These are phyloP conservation scores for Pheucticus melanocephalus DNA, from an alignment of 2,113 vertebrate species.

Conservation along the genomic window DNA sequence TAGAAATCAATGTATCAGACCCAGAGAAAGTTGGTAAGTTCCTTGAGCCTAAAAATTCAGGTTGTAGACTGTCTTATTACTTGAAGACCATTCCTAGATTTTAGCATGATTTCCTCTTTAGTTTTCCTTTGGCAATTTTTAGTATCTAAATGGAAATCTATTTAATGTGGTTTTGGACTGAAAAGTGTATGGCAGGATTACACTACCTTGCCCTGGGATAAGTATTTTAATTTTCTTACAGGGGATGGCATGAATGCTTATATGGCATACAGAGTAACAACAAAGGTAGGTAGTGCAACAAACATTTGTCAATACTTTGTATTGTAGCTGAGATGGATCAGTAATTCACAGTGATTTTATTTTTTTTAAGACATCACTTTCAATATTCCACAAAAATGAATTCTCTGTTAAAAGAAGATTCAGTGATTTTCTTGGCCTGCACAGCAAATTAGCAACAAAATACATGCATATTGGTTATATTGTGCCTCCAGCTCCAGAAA, in stretches of 20 bases:
- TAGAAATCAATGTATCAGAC: conserved; percentile 94
- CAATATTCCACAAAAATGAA: conserved; percentile 86
- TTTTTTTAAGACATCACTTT: conserved; percentile 83
- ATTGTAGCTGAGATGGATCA: not conserved
- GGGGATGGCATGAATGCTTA: conserved; percentile 98
- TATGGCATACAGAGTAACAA: conserved; percentile 96
- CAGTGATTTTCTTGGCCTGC: conserved; percentile 96
- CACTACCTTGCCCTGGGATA: not conserved
- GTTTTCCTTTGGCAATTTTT: not conserved
- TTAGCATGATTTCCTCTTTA: not conserved
- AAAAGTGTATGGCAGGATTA: not conserved
- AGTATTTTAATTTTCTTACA: conserved; percentile 62
- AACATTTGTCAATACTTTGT: not conserved
- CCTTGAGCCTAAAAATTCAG: not conserved
- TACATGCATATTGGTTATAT: conserved; percentile 95
- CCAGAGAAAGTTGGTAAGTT: conserved; percentile 97
- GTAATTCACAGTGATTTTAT: not conserved
- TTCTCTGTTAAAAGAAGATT: conserved; percentile 94
- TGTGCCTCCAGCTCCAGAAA: conserved; percentile 97
- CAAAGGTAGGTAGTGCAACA: conserved; percentile 78
- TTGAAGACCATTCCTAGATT: not conserved
- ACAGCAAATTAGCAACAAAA: conserved; percentile 93
- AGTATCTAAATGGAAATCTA: not conserved
- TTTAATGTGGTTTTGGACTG: not conserved
- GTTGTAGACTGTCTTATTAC: not conserved